phyloP scores from a whole-genome alignment of 2,797 vertebrate species.

The Psittacula echo region DNA sequence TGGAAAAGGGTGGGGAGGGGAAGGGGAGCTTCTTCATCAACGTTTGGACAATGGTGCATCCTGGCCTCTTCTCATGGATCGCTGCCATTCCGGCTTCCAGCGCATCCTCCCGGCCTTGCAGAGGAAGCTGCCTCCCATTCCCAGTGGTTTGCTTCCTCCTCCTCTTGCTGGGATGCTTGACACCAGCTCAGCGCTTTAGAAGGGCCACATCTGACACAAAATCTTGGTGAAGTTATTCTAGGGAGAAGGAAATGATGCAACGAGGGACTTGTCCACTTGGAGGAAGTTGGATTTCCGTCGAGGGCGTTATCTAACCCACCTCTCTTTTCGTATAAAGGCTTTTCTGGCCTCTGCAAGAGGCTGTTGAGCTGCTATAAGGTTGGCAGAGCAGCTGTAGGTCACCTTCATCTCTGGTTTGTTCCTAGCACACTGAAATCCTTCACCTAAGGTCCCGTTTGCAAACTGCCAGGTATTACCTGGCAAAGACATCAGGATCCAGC shows the following conservation, averaged over 20 bases:
- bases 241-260: slow-evolving; percentile 73
- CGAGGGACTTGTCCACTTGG: slow-evolving; percentile 57
- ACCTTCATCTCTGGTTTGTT: neutral
- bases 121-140: slow-evolving; percentile 23
- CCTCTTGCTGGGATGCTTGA: slow-evolving; percentile 35
- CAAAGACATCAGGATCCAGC: neutral
- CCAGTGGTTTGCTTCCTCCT: slow-evolving; percentile 29
- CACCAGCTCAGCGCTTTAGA: slow-evolving; percentile 3
- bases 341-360: neutral
- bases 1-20: slow-evolving; percentile 39
- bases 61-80: neutral
- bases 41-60: slow-evolving; percentile 20
- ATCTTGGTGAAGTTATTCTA: slow-evolving; percentile 54
- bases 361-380: neutral
- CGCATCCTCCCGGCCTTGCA: neutral
- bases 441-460: neutral
- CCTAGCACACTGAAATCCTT: neutral
- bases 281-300: slow-evolving; percentile 70
- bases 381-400: neutral
- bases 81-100: neutral
- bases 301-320: slow-evolving; percentile 22
- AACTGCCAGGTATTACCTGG: neutral
- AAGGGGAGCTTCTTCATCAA: slow-evolving; percentile 42
- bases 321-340: neutral
- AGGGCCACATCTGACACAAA: neutral